Base-by-base conservation (phyloP, 1,140 invertebrate species). In the Dreissena rostriformis region DNA sequence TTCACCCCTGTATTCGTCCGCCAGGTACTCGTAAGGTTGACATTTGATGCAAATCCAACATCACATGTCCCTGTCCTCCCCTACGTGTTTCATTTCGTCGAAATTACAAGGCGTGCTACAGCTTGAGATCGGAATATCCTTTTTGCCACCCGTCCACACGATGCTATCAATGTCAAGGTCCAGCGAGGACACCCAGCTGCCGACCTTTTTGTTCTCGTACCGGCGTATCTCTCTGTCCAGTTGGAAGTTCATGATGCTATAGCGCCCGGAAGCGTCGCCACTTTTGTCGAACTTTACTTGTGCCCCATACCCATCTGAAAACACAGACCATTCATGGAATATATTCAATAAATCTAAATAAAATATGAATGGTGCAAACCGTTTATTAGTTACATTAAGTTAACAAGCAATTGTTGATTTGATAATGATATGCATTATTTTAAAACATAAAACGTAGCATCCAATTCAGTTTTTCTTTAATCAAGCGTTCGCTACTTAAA, bases 61-160 rank as follows among this genome's bases (percentile, higher is more conserved):
- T 92, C 98, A 98, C 92, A 97, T 98, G 91, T 98, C 97, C 0
- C 97, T 97, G 19, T 86, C 79, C 91, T 98, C 97, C 26, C 98
- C 96, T 92, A 98, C 97, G 93, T 97, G 96, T 94, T 98, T 98
- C 80, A 97, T 97, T 92, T 95, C 94, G 53, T 96, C 96, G n/a
- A 94, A 90, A 39, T 94, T 93, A 88, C 96, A 96, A 49, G 95
- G 94, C 28, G 94, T 93, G 87, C 95, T 96, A 91, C 96, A 96
- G 15, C 95, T 94, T 61, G 96, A 96, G 93, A 82, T 95, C 94
- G 93, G 95, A 66, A 90, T 83, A 12, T 89, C 88, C 57, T 86
- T 72, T 0, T 89, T 90, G 57, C 88, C 90, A 1, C 90, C 91
- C 0, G 91, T 71, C 93, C 92, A 93, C 14, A 90, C 81, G 29